Percentiles rank a stretch among this genome's conserved stretches.
Conservation (phyloP, 2,888 invertebrate genomes). For the Rhagonycha fulva region DNA sequence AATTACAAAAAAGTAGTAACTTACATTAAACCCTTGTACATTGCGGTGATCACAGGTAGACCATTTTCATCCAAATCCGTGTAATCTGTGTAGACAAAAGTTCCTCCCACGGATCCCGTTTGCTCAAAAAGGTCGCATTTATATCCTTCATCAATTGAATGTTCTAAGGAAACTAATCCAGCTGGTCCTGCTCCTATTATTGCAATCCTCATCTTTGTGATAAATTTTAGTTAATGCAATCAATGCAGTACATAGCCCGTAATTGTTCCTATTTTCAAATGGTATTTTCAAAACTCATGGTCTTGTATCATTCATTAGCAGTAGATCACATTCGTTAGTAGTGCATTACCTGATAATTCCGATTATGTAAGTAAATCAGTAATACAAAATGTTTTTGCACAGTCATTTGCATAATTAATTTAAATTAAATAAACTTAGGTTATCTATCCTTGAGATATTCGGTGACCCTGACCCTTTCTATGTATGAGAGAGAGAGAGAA, state of each 20-base stretch:
- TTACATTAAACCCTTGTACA: constrained; percentile 77
- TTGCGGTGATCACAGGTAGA: constrained; percentile 74
- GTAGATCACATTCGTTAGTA: neutral
- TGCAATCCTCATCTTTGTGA: constrained; percentile 67
- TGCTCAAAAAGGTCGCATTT: constrained; percentile 72
- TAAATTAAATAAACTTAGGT: neutral
- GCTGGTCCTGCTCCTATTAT: constrained; percentile 89
- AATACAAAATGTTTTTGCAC: neutral
- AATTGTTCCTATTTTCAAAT: no score
- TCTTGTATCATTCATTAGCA: no score
- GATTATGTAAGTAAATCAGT: neutral
- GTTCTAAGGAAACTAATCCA: constrained; percentile 71
- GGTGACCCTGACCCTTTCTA: no score
- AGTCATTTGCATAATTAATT: neutral
- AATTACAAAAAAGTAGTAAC: constrained; percentile 17
- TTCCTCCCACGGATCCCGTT: constrained; percentile 73
- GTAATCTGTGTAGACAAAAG: constrained; percentile 74
- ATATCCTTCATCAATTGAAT: constrained; percentile 58
- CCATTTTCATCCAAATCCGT: constrained; percentile 69
- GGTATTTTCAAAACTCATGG: no score
- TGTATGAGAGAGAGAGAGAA: no score
- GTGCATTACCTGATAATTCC: no score
- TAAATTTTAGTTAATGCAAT: neutral
- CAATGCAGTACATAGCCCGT: neutral
- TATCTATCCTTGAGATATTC: neutral